A percentile compares a stretch with the other conserved stretches of the same genome.
phyloP scores from a whole-genome alignment of 2,888 invertebrate species.

The Conops quadrifasciatus region DNA sequence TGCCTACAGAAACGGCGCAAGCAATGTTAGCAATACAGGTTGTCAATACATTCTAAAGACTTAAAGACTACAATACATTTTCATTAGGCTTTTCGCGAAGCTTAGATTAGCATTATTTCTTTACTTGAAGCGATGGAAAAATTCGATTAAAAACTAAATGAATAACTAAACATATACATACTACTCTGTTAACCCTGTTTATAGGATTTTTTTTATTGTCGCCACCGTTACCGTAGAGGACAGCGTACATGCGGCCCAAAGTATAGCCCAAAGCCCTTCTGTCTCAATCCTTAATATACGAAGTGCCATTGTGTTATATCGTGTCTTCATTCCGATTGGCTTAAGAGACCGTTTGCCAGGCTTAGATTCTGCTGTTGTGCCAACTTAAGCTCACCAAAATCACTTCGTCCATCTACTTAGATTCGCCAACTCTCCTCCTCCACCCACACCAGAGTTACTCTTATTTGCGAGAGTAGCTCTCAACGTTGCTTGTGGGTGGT shows the following conservation, averaged over 20 bases:
- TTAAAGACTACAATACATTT: too few relatives aligned
- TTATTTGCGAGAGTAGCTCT: not conserved
- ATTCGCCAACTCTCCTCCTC: not conserved
- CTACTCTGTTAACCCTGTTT: too few relatives aligned
- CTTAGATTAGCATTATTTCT: too few relatives aligned
- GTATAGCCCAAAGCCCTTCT: not conserved
- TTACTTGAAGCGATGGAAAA: too few relatives aligned
- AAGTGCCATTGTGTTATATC: conserved; percentile 34
- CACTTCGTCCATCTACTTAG: not conserved
- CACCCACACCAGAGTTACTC: not conserved
- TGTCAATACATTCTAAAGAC: too few relatives aligned
- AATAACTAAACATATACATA: too few relatives aligned
- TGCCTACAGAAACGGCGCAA: not conserved
- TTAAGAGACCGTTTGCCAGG: conserved; percentile 17
- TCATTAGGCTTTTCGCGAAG: too few relatives aligned
- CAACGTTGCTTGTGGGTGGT: not conserved
- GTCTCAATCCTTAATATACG: conserved; percentile 20
- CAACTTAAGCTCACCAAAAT: conserved; percentile 22
- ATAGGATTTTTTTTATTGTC: too few relatives aligned
- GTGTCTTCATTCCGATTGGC: conserved; percentile 10
- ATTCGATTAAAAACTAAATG: too few relatives aligned
- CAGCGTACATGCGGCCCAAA: not conserved
- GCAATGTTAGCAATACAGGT: not conserved
- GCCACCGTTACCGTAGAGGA: too few relatives aligned
- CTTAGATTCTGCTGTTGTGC: conserved; percentile 16